Evolutionary conservation across 2,888 invertebrate genomes (phyloP).

Genomic region (Heliconius cydno): DNA sequence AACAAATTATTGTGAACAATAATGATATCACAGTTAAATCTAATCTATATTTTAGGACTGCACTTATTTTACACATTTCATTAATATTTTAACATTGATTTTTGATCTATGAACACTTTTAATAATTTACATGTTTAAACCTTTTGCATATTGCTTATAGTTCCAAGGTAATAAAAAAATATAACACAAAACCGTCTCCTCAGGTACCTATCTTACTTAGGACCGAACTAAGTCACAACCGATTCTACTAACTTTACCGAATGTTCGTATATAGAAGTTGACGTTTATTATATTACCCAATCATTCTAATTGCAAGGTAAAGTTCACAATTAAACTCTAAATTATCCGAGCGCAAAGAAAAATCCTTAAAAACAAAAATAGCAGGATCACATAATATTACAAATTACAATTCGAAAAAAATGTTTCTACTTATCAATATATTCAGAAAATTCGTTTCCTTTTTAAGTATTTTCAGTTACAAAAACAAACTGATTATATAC

Average conservation of each 20-base stretch:
- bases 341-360: background rate
- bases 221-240: slow-evolving; percentile 44
- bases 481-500: slow-evolving; percentile 1
- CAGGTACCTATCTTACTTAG: slow-evolving; percentile 33
- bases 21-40: slow-evolving; percentile 67
- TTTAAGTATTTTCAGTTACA: background rate
- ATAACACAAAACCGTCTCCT: slow-evolving; percentile 7
- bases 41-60: slow-evolving; percentile 48
- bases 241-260: slow-evolving; percentile 31
- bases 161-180: background rate
- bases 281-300: background rate
- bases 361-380: slow-evolving; percentile 4
- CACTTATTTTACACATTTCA: slow-evolving; percentile 5
- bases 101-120: slow-evolving; percentile 17
- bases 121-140: background rate
- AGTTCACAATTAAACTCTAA: background rate
- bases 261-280: slow-evolving; percentile 26
- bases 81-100: slow-evolving; percentile 1
- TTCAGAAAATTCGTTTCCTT: slow-evolving; percentile 13
- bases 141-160: background rate
- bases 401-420: slow-evolving; percentile 8
- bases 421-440: slow-evolving; percentile 22
- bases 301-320: slow-evolving; percentile 17
- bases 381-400: background rate
- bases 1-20: slow-evolving; percentile 48